Conservation (phyloP, 1,140 invertebrate genomes). For the Drosophila pruinosa region DNA sequence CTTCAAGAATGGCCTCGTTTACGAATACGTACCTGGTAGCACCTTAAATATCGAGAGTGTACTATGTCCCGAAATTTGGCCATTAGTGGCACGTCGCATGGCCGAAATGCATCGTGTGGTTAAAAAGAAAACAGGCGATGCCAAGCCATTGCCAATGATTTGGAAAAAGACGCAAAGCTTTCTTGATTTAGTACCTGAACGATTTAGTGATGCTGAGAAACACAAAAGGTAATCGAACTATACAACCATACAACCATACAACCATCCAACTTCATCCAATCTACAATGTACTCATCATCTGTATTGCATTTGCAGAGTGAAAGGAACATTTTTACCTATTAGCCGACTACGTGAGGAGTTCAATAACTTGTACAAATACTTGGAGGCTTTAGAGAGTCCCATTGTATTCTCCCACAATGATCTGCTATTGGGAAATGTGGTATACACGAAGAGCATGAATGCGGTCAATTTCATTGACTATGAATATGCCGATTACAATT, state of each 20-base stretch:
- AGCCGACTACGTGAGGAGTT: slow-evolving; percentile 88
- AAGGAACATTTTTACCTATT: slow-evolving; percentile 87
- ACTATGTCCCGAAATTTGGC: slow-evolving; percentile 88
- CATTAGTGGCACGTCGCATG: slow-evolving; percentile 90
- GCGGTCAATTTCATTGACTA: slow-evolving; percentile 97
- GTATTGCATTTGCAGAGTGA: slow-evolving; percentile 85
- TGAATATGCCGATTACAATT: slow-evolving; percentile 97
- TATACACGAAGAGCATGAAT: slow-evolving; percentile 89
- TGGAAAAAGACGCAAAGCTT: slow-evolving; percentile 91
- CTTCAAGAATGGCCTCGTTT: slow-evolving; percentile 97
- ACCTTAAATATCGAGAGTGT: slow-evolving; percentile 90
- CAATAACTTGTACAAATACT: slow-evolving; percentile 86
- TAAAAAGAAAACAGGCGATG: slow-evolving; percentile 31
- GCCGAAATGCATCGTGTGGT: slow-evolving; percentile 90
- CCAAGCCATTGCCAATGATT: slow-evolving; percentile 85
- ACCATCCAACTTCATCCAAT: not conserved
- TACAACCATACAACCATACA: not conserved
- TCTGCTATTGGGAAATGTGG: slow-evolving; percentile 96
- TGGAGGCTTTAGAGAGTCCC: slow-evolving; percentile 88
- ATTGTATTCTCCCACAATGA: slow-evolving; percentile 99
- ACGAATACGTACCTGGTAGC: slow-evolving; percentile 94
- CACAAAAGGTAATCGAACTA: slow-evolving; percentile 85
- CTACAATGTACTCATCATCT: not conserved
- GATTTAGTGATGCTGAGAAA: slow-evolving; percentile 86
- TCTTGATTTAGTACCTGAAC: slow-evolving; percentile 88